These are phyloP conservation scores for Lutraria lutraria DNA, from an alignment of 2,888 invertebrate genomes.

Conservation along the genomic window DNA sequence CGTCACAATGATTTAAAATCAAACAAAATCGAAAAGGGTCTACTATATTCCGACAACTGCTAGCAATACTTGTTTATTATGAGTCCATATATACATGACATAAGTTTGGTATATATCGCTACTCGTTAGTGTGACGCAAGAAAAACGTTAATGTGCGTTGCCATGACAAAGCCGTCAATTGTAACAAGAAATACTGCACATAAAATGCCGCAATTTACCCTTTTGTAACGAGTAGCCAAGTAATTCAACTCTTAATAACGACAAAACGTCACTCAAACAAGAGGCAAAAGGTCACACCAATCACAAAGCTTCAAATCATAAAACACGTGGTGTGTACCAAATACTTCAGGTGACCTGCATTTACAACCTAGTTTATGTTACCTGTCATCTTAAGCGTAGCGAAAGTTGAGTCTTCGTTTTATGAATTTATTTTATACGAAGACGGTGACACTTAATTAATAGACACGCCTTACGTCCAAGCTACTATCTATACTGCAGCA, in stretches of 20 bases:
- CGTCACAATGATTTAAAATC: too few species aligned
- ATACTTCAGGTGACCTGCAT: neutral
- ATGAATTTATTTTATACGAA: too few species aligned
- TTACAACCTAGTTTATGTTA: neutral
- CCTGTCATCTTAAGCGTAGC: neutral
- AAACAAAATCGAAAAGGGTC: too few species aligned
- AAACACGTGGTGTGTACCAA: neutral
- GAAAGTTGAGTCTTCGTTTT: neutral
- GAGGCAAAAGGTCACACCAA: neutral
- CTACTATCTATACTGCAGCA: too few species aligned
- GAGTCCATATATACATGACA: too few species aligned
- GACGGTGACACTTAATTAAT: too few species aligned
- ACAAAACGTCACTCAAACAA: neutral
- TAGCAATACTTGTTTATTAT: too few species aligned
- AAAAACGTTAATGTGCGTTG: neutral
- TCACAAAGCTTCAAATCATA: neutral
- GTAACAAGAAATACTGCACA: neutral
- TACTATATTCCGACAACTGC: too few species aligned
- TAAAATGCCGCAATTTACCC: neutral
- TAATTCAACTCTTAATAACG: neutral
- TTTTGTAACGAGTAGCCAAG: neutral
- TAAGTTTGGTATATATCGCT: too few species aligned
- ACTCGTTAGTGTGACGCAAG: too few species aligned
- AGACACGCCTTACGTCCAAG: too few species aligned
- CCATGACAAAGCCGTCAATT: neutral